Conservation (phyloP, 2,113 vertebrate species). For the Tor tambroides region DNA sequence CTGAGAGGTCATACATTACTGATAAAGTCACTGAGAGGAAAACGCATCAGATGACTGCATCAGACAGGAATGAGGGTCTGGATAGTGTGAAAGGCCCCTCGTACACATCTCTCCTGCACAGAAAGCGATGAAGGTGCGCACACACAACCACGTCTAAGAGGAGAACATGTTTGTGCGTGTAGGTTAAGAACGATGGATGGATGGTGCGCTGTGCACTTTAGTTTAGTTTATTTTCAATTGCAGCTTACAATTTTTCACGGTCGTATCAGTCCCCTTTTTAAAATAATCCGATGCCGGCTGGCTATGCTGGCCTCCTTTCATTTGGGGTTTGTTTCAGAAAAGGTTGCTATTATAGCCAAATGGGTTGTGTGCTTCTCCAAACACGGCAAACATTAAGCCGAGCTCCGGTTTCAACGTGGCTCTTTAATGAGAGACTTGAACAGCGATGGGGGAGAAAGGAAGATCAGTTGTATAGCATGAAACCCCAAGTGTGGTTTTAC, state of each 20-base stretch:
- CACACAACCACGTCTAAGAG: slow-evolving; percentile 16
- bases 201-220: slow-evolving; percentile 51
- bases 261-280: slow-evolving; percentile 66
- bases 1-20: slow-evolving; percentile 73
- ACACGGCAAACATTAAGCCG: slow-evolving; percentile 76
- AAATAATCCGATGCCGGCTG: slow-evolving; percentile 70
- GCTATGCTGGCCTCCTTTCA: slow-evolving; percentile 69
- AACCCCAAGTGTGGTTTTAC: slow-evolving; percentile 76
- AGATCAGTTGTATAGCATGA: slow-evolving; percentile 72
- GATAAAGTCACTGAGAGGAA: slow-evolving; percentile 71
- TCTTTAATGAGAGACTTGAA: slow-evolving; percentile 79
- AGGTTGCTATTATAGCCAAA: slow-evolving; percentile 77
- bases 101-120: slow-evolving; percentile 12
- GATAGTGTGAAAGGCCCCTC: slow-evolving; percentile 71
- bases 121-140: slow-evolving; percentile 32
- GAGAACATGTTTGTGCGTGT: slow-evolving; percentile 25
- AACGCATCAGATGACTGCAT: slow-evolving; percentile 75
- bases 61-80: slow-evolving; percentile 78
- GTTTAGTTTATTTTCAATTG: slow-evolving; percentile 73
- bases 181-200: slow-evolving; percentile 26
- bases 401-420: slow-evolving; percentile 76
- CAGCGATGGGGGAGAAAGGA: slow-evolving; percentile 67
- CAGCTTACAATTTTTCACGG: slow-evolving; percentile 76
- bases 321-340: slow-evolving; percentile 77
- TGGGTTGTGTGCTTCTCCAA: slow-evolving; percentile 77